Percentiles rank a stretch among this genome's conserved stretches.
Conservation (phyloP, 1,140 invertebrate species). For the Diorhabda carinulata region DNA sequence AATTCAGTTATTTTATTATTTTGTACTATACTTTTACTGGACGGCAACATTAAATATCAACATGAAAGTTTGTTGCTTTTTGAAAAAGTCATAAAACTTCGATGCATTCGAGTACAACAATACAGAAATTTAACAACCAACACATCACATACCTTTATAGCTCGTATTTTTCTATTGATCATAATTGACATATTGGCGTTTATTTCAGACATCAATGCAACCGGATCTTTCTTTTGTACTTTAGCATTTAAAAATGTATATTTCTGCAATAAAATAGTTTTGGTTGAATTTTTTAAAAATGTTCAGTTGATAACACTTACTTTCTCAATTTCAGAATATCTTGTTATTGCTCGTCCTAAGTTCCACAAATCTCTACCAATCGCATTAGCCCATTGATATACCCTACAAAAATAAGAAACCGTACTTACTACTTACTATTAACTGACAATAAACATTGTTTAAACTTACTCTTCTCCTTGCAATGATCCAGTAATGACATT, state of each 20-base stretch:
- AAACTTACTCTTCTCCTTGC: conserved; percentile 35
- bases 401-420: conserved; percentile 28
- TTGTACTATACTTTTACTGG: no score
- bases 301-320: conserved; percentile 25
- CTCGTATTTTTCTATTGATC: conserved; percentile 78
- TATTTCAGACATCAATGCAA: conserved; percentile 67
- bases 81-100: no score
- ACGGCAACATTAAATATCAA: no score
- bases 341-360: conserved; percentile 40
- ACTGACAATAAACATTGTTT: conserved; percentile 13
- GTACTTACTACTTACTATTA: not conserved
- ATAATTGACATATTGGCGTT: conserved; percentile 70
- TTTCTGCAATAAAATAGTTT: conserved; percentile 53
- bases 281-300: conserved; percentile 11
- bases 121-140: no score
- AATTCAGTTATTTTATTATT: no score
- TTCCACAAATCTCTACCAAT: conserved; percentile 41
- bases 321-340: conserved; percentile 40
- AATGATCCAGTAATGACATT: conserved; percentile 15
- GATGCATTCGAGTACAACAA: no score
- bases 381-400: conserved; percentile 42
- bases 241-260: conserved; percentile 70
- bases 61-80: no score
- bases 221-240: conserved; percentile 70
- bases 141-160: conserved; percentile 58